Base-by-base conservation (phyloP, 2,113 vertebrate genomes). In the Callaeas wilsoni region DNA sequence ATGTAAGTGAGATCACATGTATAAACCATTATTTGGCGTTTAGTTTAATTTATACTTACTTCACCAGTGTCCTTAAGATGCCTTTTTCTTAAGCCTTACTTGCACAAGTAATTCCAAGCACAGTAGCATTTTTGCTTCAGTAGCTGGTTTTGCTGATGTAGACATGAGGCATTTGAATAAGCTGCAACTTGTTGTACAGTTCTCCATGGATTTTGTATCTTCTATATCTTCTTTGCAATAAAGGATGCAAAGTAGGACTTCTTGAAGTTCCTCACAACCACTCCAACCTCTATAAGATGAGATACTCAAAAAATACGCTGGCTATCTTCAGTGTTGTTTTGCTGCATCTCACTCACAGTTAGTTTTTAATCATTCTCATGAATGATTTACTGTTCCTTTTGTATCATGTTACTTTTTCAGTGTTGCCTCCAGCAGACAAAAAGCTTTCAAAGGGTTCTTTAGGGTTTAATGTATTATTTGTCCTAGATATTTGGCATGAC, bases 321-420 rank as follows among this genome's bases (percentile, higher is more conserved):
- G 4, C n/a, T 79, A 30, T 33, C 93, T 87, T 46, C 59, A 73
- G 19, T 53, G 65, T 56, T 87, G 65, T 89, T 94, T 76, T 87
- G 67, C 65, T 87, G 74, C n/a, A 74, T 39, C 50, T 90, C 78
- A 69, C 29, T 35, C 57, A 47, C 32, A 42, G 73, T 81, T 84
- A 87, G 64, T 80, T 94, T 84, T 84, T 80, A 89, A 77, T 89
- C 29, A 46, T 67, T 83, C 59, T 94, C 89, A 91, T 96, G 75
- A 96, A 96, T 95, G 87, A 96, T 95, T 96, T 95, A 95, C 82
- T 80, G 35, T 74, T 95, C 78, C 39, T 39, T 83, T 96, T 95
- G 78, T 95, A 87, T 96, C 82, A 62, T 63, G 71, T 96, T 96
- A 90, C 90, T 44, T 94, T 94, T 94, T 87, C 35, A 55, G 86